Percentiles rank a stretch among this genome's conserved stretches.
Conservation (phyloP, 23 tunicate genomes). For the Styela plicata region DNA sequence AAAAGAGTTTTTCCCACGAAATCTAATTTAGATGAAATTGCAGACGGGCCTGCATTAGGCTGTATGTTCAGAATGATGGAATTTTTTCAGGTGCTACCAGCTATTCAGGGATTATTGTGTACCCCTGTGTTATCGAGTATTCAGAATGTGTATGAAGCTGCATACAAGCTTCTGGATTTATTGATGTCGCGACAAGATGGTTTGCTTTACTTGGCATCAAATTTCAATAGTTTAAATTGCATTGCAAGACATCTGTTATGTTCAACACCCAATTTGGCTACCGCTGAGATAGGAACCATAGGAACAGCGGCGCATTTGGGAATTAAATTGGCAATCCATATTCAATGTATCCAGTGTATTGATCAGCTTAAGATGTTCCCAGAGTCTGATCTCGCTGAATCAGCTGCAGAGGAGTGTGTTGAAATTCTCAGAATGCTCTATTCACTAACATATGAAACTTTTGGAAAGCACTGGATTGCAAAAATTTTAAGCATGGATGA, state of each 20-base stretch:
- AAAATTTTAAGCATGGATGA: slow-evolving; percentile 47
- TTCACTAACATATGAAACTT: slow-evolving; percentile 49
- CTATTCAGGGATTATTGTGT: slow-evolving; percentile 59
- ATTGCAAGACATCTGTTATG: slow-evolving; percentile 57
- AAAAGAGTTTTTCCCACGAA: slow-evolving; percentile 48
- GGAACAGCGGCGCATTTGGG: slow-evolving; percentile 69
- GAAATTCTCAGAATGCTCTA: slow-evolving; percentile 46
- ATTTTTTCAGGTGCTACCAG: slow-evolving; percentile 40
- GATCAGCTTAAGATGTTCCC: slow-evolving; percentile 57
- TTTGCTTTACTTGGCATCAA: slow-evolving; percentile 47
- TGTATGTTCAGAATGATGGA: slow-evolving; percentile 59
- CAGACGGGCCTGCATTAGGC: neutral
- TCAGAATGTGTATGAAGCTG: slow-evolving; percentile 33
- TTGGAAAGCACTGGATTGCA: slow-evolving; percentile 57
- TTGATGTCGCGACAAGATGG: slow-evolving; percentile 48
- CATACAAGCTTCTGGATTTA: slow-evolving; percentile 40
- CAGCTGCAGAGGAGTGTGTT: slow-evolving; percentile 37
- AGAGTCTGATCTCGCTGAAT: slow-evolving; percentile 35
- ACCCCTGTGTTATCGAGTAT: slow-evolving; percentile 74
- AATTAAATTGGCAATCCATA: slow-evolving; percentile 50
- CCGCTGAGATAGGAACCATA: slow-evolving; percentile 39
- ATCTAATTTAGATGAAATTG: neutral
- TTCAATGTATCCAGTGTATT: slow-evolving; percentile 62
- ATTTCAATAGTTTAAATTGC: slow-evolving; percentile 43
- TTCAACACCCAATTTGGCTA: slow-evolving; percentile 32